Base-by-base conservation (phyloP, 2,888 invertebrate species). In the Oscheius sp. region DNA sequence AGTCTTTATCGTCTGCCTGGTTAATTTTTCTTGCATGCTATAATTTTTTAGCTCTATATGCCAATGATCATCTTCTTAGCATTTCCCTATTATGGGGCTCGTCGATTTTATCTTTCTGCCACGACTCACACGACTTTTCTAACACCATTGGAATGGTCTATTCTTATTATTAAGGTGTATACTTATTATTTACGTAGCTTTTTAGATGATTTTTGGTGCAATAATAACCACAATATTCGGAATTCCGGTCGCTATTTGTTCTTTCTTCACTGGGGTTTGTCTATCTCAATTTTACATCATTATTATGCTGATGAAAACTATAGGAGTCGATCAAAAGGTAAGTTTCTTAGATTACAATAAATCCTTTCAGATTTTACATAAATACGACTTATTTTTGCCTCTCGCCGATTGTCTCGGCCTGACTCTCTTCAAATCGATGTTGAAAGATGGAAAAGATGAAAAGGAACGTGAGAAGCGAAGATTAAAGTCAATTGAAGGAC, bases 381-480 rank as follows among this genome's bases (percentile, higher is more conserved):
- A 45, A 33, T 65, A 65, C 28, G 65, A 65, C 24, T 32, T 41
- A 4, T 28, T 65, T 1, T 22, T 65, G 32, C 65, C 65, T 2
- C 44, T 65, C 22, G 54, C 65, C 12, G 24, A 28, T 30, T 24
- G 30, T 1, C 28, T 65, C n/a, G 65, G 65, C 5, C 20, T 65
- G 2, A 24, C 14, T n/a, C 38, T 32, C 20, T 24, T 47, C 14
- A 33, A 38, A 14, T 17, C 22, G 17, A 65, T 65, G 54, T 5
- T 65, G 54, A 54, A 54, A 36, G 65, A 65, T 20, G 65, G 30
- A 22, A 36, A 56, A 14, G 65, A 65, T 14, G 56, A 44, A 22
- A 22, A 33, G 22, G 20, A 20, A 26, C 14, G 32, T 5, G 28
- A 65, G 38, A 65, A 65, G 28, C n/a, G n/a, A n/a, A n/a, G n/a